Conservation (phyloP, 2,113 vertebrate genomes). For the Otis tarda region DNA sequence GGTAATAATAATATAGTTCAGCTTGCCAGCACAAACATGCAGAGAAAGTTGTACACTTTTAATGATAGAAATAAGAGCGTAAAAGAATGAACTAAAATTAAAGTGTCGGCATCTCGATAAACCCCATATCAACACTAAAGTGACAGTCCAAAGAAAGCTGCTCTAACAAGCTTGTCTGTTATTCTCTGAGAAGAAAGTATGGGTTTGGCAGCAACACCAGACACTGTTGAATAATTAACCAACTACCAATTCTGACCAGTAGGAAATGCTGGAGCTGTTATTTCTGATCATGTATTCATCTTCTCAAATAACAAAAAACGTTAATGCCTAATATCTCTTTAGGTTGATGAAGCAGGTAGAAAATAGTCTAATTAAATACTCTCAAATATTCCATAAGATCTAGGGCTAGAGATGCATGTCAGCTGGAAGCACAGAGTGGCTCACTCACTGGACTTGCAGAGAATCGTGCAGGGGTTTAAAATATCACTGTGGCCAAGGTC, state of each 20-base stretch:
- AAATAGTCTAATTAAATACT: background rate
- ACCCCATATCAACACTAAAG: conserved; percentile 25
- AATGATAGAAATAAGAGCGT: background rate
- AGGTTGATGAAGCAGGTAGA: background rate
- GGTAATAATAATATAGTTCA: background rate
- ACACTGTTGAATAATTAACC: conserved; percentile 58
- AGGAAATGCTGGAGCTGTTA: background rate
- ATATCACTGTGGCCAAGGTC: background rate
- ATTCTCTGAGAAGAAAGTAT: conserved; percentile 39
- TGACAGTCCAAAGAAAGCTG: conserved; percentile 51
- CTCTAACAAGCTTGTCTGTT: conserved; percentile 58
- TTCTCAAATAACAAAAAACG: background rate
- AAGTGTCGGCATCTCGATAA: conserved; percentile 28
- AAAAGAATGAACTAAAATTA: conserved; percentile 26
- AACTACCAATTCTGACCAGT: conserved; percentile 19
- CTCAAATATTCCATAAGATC: accelerated
- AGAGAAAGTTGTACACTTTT: background rate
- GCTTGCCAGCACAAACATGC: background rate
- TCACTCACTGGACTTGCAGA: background rate
- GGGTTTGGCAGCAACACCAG: conserved; percentile 44
- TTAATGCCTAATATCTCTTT: background rate
- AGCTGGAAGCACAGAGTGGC: background rate
- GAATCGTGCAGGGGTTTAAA: background rate
- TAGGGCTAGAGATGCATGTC: background rate
- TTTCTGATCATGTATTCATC: conserved; percentile 4